Evolutionary conservation across 2,888 invertebrate species (phyloP), one percentile per base, ranked within the genome.

Genomic region (Tuberolachnus salignus): DNA sequence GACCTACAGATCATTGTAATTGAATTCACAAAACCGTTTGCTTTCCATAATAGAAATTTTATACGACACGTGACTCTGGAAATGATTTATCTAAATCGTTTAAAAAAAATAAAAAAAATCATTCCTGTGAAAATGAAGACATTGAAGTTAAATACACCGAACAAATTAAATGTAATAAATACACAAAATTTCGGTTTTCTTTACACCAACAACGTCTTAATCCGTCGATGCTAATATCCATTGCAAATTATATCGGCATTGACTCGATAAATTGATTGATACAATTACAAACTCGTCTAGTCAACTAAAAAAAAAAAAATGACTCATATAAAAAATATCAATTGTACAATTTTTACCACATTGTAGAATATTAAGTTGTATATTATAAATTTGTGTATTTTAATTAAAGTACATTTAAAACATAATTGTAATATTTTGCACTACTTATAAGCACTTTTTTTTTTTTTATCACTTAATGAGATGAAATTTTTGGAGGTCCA

Each of bases 161-260:
- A 59, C 26, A 59, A 59, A 26, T 59, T 26, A 59, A 59, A 59
- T 59, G 9, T 26, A 4, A 57, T 26, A 26, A 57, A 57, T 57
- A 14, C 23, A 59, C 26, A 16, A 59, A 59, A 55, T 11, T 55
- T 19, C 11, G 53, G 19, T 55, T 11, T 55, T 55, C 53, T 21
- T 55, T 55, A 55, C 53, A 55, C 53, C 53, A 19, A 55, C 19
- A 55, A 55, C 53, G 11, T 55, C 19, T 55, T 55, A 55, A 19
- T 55, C 53, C 19, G 21, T 55, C 11, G 3, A 55, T 55, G 11
- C 53, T 55, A 19, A 55, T 55, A 11, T 11, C 19, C 11, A 55
- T 55, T 3, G 11, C n/a, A 55, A 53, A 19, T 8, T 8, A 53
- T 53, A 53, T 53, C 19, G n/a, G n/a, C n/a, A 53, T 53, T 53